These are phyloP conservation scores for Himalopsyche kuldschensis DNA, from an alignment of 2,888 invertebrate species.

Conservation along the genomic window DNA sequence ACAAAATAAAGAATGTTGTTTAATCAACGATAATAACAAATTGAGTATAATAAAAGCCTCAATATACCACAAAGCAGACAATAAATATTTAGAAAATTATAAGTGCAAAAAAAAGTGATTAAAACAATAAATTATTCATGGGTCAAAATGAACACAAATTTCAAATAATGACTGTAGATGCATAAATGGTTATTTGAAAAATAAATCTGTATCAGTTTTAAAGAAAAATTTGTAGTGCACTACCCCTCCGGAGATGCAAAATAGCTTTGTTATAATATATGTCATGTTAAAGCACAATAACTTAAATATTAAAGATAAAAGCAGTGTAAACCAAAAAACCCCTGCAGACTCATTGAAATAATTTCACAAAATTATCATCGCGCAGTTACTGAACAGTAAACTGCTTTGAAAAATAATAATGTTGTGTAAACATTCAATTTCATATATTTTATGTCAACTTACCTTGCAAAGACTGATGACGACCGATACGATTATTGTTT, in stretches of 20 bases:
- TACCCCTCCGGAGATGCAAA: neutral
- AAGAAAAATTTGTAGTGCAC: neutral
- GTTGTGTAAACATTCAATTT: neutral
- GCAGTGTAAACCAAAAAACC: neutral
- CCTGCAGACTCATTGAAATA: neutral
- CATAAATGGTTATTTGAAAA: too few relatives aligned
- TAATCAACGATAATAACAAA: too few relatives aligned
- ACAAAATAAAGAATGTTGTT: too few relatives aligned
- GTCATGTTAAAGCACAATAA: neutral
- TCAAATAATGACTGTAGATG: too few relatives aligned
- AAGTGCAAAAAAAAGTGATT: too few relatives aligned
- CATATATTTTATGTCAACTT: neutral
- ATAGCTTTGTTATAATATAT: neutral
- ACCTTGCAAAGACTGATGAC: neutral
- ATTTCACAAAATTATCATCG: neutral
- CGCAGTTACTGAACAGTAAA: neutral
- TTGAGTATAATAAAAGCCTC: too few relatives aligned
- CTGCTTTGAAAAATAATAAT: neutral
- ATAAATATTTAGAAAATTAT: too few relatives aligned
- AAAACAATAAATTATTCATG: too few relatives aligned
- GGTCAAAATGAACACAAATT: too few relatives aligned
- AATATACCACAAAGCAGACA: too few relatives aligned
- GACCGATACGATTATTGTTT: neutral
- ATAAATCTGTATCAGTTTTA: too few relatives aligned
- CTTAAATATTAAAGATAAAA: neutral